Percentiles rank a stretch among this genome's conserved stretches.
These are phyloP conservation scores for Alouatta palliata DNA, from an alignment of 2,113 vertebrate genomes.

Conservation along the genomic window DNA sequence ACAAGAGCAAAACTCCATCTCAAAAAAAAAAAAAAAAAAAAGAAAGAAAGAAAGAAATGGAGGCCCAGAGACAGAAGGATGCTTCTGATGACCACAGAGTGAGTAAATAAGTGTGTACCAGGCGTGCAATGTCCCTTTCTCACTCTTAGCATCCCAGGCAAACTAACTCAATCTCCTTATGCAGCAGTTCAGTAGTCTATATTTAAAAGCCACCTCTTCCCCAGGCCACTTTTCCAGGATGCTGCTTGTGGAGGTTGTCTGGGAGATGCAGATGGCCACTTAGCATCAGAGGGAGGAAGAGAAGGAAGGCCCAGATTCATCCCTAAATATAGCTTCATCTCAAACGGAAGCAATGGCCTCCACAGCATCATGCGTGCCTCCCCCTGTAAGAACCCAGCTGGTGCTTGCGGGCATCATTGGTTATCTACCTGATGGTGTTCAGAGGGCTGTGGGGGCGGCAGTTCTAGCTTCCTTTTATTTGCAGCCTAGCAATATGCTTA, in stretches of 20 bases:
- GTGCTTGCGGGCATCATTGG: background rate
- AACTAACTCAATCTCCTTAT: background rate
- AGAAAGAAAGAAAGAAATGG: background rate
- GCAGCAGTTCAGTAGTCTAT: background rate
- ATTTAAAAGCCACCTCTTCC: slow-evolving; percentile 53
- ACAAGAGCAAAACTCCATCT: no score
- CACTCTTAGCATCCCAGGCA: background rate
- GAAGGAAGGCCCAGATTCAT: slow-evolving; percentile 63
- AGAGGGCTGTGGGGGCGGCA: background rate
- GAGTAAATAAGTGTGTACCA: background rate
- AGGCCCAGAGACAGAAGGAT: background rate
- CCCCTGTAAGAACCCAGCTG: background rate
- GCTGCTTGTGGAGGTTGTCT: slow-evolving; percentile 62
- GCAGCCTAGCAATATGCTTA: background rate
- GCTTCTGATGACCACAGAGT: background rate
- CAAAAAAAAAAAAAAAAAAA: no score
- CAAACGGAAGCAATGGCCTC: background rate
- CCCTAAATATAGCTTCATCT: slow-evolving; percentile 67
- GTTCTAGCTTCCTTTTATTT: background rate
- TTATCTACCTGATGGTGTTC: background rate
- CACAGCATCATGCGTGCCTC: background rate
- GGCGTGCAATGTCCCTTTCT: background rate
- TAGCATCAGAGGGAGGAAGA: slow-evolving; percentile 69
- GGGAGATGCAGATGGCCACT: slow-evolving; percentile 76
- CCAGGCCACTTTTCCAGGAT: slow-evolving; percentile 30